Evolutionary conservation across 2,888 invertebrate genomes (phyloP), one percentile per base, ranked within the genome.

Genomic region (Epiblema foenella): DNA sequence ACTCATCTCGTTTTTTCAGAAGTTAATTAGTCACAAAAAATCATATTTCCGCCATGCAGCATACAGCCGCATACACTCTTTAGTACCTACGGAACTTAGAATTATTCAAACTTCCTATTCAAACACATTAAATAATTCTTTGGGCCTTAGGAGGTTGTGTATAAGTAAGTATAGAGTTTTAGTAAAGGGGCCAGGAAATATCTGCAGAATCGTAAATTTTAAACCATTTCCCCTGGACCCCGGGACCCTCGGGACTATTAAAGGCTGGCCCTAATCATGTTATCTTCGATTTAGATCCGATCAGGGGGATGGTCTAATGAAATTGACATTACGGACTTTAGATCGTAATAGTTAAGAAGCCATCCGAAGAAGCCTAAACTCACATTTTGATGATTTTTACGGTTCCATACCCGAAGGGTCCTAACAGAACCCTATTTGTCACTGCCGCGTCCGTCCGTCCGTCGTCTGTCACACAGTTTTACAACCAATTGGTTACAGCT

Each of bases 211-310:
- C 17, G 62, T 51, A 51, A 37, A 39, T 64, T 54, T 64, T 39
- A 24, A 54, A 64, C 64, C 52, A 64, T 39, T n/a, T 64, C 51
- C 39, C 39, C 42, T 5, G 8, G 15, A 11, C 18, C 2, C 20
- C 15, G 10, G 54, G 39, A 52, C 54, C 64, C 39, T 24, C 39
- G 24, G 54, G n/a, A 17, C 39, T 52, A 52, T 20, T 64, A 39
- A 24, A n/a, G 52, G 15, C 52, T 15, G 52, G 52, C 63, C 63
- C 54, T 64, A 64, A 64, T 54, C 64, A 24, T 64, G 54, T 64
- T 54, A 64, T 64, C 24, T 64, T 64, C 64, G 39, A 64, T 54
- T 64, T 64, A 64, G 33, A 54, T 64, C 5, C 24, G 64, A 64
- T 64, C 64, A 18, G 37, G 33, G 33, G 63, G 20, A 10, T 52